Evolutionary conservation across 2,888 invertebrate genomes (phyloP).

Genomic region (Caenorhabditis zanzibari): DNA sequence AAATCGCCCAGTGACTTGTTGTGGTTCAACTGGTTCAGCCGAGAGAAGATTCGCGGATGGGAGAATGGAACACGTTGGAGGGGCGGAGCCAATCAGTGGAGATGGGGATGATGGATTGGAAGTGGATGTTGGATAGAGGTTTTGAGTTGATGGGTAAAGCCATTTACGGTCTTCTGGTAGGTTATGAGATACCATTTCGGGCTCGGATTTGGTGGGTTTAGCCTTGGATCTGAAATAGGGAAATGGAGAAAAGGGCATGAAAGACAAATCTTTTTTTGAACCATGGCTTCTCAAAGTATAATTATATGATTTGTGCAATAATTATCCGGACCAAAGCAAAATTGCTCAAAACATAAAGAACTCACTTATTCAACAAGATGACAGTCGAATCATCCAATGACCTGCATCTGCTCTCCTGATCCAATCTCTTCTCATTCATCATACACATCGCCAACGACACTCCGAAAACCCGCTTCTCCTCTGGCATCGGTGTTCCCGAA

Average conservation of each 20-base stretch:
- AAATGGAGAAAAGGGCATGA: not conserved
- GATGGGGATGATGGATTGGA: conserved; percentile 67
- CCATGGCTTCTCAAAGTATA: too few relatives aligned
- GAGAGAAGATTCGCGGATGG: conserved; percentile 52
- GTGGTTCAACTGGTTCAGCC: conserved; percentile 53
- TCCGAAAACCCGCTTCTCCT: conserved; percentile 88
- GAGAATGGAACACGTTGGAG: conserved; percentile 62
- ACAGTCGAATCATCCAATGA: conserved; percentile 71
- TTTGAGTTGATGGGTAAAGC: conserved; percentile 72
- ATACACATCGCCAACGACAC: conserved; percentile 91
- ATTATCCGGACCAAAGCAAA: too few relatives aligned
- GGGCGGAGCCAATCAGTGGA: conserved; percentile 67
- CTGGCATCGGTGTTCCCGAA: conserved; percentile 55
- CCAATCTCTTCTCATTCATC: conserved; percentile 88
- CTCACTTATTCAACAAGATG: conserved; percentile 52
- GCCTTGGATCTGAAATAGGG: conserved; percentile 49
- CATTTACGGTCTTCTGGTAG: conserved; percentile 68
- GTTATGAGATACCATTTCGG: conserved; percentile 64
- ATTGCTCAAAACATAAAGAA: too few relatives aligned
- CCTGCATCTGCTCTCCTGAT: conserved; percentile 71
- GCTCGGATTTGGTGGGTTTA: conserved; percentile 70
- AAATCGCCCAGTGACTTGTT: conserved; percentile 66
- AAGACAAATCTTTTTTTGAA: too few relatives aligned
- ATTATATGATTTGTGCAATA: too few relatives aligned
- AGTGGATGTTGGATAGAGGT: conserved; percentile 64